phyloP scores from a whole-genome alignment of 2,888 invertebrate genomes.

The Seira ritae region DNA sequence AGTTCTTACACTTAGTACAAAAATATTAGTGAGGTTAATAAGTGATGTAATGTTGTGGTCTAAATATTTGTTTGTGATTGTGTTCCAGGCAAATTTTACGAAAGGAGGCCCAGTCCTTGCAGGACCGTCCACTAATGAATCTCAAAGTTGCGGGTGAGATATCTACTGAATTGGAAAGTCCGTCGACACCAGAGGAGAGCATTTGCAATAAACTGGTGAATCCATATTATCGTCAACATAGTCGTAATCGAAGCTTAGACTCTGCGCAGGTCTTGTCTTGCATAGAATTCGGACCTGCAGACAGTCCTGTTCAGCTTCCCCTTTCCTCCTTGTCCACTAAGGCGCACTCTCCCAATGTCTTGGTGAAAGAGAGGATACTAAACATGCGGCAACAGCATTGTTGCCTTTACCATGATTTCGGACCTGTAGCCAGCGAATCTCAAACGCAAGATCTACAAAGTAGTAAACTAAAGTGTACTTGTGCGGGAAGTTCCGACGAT shows the following conservation, averaged over 20 bases:
- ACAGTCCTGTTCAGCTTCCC: slow-evolving; percentile 63
- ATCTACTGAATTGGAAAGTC: slow-evolving; percentile 23
- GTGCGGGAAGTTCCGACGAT: slow-evolving; percentile 83
- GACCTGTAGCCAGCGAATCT: slow-evolving; percentile 58
- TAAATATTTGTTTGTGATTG: slow-evolving; percentile 1
- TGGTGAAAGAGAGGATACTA: slow-evolving; percentile 65
- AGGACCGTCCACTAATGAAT: slow-evolving; percentile 49
- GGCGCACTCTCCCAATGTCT: slow-evolving; percentile 59
- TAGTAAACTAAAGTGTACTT: slow-evolving; percentile 64
- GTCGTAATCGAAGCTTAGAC: slow-evolving; percentile 92
- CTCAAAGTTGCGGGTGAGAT: slow-evolving; percentile 57
- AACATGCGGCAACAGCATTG: slow-evolving; percentile 66
- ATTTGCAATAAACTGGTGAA: slow-evolving; percentile 17
- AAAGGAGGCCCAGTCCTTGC: slow-evolving; percentile 37
- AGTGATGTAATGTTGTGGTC: no score
- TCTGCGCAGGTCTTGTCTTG: slow-evolving; percentile 80
- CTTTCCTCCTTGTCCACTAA: slow-evolving; percentile 53
- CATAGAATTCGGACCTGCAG: slow-evolving; percentile 39
- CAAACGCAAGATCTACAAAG: slow-evolving; percentile 43
- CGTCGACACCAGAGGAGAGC: slow-evolving; percentile 24
- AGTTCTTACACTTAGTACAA: no score
- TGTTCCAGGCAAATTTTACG: slow-evolving; percentile 51
- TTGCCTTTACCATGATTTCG: slow-evolving; percentile 61
- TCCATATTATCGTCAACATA: slow-evolving; percentile 79
- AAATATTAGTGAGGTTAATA: no score